phyloP scores from a whole-genome alignment of 2,888 invertebrate genomes.

The Tenthredo amoena region DNA sequence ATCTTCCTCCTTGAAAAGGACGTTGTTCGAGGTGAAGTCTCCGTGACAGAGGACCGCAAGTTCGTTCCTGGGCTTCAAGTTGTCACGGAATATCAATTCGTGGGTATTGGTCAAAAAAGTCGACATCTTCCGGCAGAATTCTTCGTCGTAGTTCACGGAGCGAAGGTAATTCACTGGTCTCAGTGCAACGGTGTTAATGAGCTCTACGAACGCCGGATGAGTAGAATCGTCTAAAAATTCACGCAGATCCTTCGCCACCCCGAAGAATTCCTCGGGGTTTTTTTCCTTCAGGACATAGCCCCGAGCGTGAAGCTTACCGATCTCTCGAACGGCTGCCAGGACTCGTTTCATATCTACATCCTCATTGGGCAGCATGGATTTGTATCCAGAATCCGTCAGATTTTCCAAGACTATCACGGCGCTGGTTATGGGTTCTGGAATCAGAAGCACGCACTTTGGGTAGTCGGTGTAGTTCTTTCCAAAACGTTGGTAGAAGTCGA shows the following conservation, averaged over 20 bases:
- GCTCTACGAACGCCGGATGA: not conserved
- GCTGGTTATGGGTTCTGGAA: not conserved
- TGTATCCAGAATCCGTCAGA: not conserved
- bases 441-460: conserved; percentile 23
- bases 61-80: conserved; percentile 64
- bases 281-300: conserved; percentile 68
- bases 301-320: conserved; percentile 69
- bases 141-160: conserved; percentile 60
- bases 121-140: conserved; percentile 65
- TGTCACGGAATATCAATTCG: conserved; percentile 51
- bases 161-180: conserved; percentile 63
- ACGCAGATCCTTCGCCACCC: conserved; percentile 55
- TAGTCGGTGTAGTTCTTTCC: conserved; percentile 18
- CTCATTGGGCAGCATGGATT: not conserved
- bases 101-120: conserved; percentile 59
- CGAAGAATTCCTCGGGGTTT: conserved; percentile 60
- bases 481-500: conserved; percentile 24
- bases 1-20: conserved; percentile 62
- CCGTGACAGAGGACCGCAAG: conserved; percentile 72
- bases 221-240: not conserved
- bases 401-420: conserved; percentile 37
- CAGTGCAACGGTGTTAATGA: conserved; percentile 44
- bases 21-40: conserved; percentile 70
- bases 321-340: conserved; percentile 65
- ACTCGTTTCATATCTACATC: conserved; percentile 63